Base-by-base conservation (phyloP, 2,113 vertebrate species). In the Conger conger region DNA sequence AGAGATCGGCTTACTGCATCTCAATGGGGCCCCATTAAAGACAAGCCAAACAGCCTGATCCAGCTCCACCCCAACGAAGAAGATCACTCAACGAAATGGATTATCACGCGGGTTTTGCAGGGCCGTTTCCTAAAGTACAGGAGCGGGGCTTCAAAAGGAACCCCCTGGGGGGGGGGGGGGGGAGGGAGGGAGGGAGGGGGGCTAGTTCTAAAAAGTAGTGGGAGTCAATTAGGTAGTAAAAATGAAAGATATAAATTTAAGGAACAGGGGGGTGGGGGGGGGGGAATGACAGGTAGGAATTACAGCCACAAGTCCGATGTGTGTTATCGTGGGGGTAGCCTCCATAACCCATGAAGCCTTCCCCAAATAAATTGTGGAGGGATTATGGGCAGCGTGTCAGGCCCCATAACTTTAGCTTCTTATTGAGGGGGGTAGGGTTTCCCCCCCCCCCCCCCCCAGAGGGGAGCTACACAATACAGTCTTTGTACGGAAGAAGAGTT, bases 321-420 rank as follows among this genome's bases (percentile, higher is more conserved):
- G 76, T 83, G 82, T n/a, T 23, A 80, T 42, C 9, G 16, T 83
- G 20, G 18, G 53, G 45, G 76, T 16, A 38, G 15, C 15, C 81
- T 84, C 36, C 82, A 87, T 83, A 84, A 86, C 80, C 86, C 78
- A 86, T 84, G 76, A 81, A 87, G 60, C 83, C 23, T 17, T 27
- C 35, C 53, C 78, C 33, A 20, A 79, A 57, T 85, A 85, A 68
- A 36, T n/a, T 73, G 11, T 23, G 76, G 16, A 50, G n/a, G 86
- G 83, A 81, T 60, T 80, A 18, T 50, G 45, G 68, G 36, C 40
- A 84, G 57, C 57, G 54, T 35, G 18, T 36, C 54, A 35, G 4
- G 4, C 63, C 33, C 27, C 76, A 33, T 15, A 50, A 30, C 30
- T 35, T 30, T 35, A 9, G 54, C 54, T 76, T 36, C 68, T 15